phyloP scores from a whole-genome alignment of 2,113 vertebrate species.

The Campylomormyrus tamandua region DNA sequence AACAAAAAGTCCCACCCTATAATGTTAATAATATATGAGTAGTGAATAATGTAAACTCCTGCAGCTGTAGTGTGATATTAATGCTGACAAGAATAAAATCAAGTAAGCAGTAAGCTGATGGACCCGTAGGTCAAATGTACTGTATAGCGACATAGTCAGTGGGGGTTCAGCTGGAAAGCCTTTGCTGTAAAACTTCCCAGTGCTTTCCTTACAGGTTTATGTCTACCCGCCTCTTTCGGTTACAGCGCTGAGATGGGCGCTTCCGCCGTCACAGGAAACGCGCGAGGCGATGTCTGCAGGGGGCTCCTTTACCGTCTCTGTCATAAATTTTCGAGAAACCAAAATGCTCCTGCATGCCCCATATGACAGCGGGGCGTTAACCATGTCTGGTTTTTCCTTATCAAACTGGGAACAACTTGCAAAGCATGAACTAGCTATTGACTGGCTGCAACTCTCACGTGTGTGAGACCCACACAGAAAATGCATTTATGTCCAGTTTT shows the following conservation, averaged over 20 bases:
- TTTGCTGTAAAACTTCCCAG: background rate
- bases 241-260: too few species aligned
- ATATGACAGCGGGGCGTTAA: background rate
- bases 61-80: too few species aligned
- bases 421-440: background rate
- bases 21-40: background rate
- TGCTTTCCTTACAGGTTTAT: background rate
- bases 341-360: background rate
- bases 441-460: background rate
- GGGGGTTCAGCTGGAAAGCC: background rate
- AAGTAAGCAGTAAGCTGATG: background rate
- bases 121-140: too few species aligned
- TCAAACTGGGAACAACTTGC: background rate
- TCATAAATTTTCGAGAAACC: background rate
- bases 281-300: background rate
- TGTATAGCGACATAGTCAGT: too few species aligned
- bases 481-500: background rate
- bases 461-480: background rate
- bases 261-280: background rate
- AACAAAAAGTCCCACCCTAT: background rate
- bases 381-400: background rate
- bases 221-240: background rate
- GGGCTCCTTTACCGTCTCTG: background rate
- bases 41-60: too few species aligned
- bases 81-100: background rate